Evolutionary conservation across 2,888 invertebrate species (phyloP).

Genomic region (Nephrotoma flavescens): DNA sequence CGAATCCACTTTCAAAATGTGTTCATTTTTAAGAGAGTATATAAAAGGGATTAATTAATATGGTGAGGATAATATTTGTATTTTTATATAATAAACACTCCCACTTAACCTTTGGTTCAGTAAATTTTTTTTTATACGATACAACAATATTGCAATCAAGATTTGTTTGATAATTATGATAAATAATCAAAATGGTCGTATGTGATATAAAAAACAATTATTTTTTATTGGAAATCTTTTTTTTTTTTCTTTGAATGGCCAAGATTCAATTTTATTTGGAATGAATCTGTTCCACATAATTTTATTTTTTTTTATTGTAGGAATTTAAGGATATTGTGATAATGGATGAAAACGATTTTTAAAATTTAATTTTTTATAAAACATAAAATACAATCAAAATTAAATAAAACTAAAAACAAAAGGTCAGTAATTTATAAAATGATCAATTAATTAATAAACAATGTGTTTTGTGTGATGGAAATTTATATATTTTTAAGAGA

Average conservation of each 20-base stretch:
- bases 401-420: background rate
- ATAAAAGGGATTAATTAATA: background rate
- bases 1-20: background rate
- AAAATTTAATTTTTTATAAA: background rate
- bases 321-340: background rate
- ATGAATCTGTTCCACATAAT: background rate
- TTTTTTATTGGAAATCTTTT: background rate
- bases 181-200: background rate
- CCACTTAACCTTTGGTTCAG: background rate
- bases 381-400: background rate
- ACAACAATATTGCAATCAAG: background rate
- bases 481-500: background rate
- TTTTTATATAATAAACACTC: background rate
- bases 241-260: background rate
- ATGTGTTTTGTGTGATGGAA: background rate
- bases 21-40: background rate
- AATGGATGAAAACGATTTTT: background rate
- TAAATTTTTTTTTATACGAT: background rate
- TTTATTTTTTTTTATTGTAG: background rate
- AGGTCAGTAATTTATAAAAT: background rate
- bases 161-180: background rate
- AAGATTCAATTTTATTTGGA: background rate
- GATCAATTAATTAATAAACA: background rate
- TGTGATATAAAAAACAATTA: background rate
- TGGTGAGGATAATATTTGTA: background rate